Conservation (phyloP, 2,797 vertebrate species). For the Benthosema pterotum region DNA sequence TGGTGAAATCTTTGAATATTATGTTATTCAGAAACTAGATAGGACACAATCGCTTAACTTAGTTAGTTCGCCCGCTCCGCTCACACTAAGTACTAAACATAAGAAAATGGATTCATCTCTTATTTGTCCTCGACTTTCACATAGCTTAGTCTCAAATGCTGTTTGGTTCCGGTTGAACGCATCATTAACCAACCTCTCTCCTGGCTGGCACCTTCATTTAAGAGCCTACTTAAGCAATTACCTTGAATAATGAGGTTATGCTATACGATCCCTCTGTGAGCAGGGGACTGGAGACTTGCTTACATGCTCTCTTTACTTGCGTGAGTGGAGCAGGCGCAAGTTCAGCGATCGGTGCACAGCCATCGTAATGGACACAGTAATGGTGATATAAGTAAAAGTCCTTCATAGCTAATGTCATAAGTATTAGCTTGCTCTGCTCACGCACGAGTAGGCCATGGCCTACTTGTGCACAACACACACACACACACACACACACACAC, state of each 20-base stretch:
- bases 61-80: too few relatives aligned
- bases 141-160: background rate
- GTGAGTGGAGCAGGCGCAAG: too few relatives aligned
- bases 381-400: too few relatives aligned
- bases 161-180: background rate
- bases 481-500: background rate
- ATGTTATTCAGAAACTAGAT: too few relatives aligned
- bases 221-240: conserved; percentile 12
- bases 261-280: conserved; percentile 25
- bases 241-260: conserved; percentile 23
- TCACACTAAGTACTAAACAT: too few relatives aligned
- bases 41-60: too few relatives aligned
- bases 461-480: background rate
- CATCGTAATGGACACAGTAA: too few relatives aligned
- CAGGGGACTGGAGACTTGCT: background rate
- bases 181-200: background rate
- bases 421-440: too few relatives aligned
- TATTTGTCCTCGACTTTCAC: background rate
- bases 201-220: background rate
- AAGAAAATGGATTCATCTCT: background rate
- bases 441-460: too few relatives aligned
- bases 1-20: too few relatives aligned
- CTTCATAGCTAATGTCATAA: too few relatives aligned
- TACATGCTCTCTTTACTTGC: background rate
- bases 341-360: too few relatives aligned